Evolutionary conservation across 2,888 invertebrate species (phyloP), one percentile per base, ranked within the genome.

Genomic region (Stegana nigrithorax): DNA sequence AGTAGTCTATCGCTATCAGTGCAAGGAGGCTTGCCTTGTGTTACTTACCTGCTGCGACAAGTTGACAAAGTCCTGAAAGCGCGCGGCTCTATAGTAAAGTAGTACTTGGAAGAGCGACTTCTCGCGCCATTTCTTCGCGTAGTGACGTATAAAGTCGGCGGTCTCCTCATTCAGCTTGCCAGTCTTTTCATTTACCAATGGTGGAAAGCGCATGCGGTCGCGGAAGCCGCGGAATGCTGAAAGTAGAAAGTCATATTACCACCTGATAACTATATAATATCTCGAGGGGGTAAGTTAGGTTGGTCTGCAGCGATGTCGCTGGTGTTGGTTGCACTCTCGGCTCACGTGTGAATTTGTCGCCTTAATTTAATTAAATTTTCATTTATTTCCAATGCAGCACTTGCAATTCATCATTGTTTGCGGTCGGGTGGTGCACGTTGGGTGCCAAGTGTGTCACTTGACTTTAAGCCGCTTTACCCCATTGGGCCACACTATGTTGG

Each of bases 81-180:
- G 90, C 58, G 92, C 91, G 27, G 94, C 93, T 74, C 94, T 89
- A 86, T 95, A 95, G 71, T 92, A 91, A 73, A 94, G 85, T 65
- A 95, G 86, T 65, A 95, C 92, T 88, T 94, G 93, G 85, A 93
- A 95, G 59, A 95, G 89, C 27, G 92, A 91, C 78, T 91, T 91
- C 73, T 90, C 90, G 78, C 90, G 91, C 96, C 96, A 96, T 84
- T 91, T 93, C 83, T 90, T 90, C 69, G 91, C 91, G 81, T 90
- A 94, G 72, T 90, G 89, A 72, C 89, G 89, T 63, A 96, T 89
- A 78, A 94, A 91, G 23, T 88, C 88, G n/a, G 90, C 90, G 26
- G 92, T 93, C 67, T 89, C 89, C 77, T 90, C 89, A 76, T 91
- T 90, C 73, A 93, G 87, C 72, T 90, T 88, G 1, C 89, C 91